Conservation (phyloP, 2,113 vertebrate species). For the Oncorhynchus nerka region DNA sequence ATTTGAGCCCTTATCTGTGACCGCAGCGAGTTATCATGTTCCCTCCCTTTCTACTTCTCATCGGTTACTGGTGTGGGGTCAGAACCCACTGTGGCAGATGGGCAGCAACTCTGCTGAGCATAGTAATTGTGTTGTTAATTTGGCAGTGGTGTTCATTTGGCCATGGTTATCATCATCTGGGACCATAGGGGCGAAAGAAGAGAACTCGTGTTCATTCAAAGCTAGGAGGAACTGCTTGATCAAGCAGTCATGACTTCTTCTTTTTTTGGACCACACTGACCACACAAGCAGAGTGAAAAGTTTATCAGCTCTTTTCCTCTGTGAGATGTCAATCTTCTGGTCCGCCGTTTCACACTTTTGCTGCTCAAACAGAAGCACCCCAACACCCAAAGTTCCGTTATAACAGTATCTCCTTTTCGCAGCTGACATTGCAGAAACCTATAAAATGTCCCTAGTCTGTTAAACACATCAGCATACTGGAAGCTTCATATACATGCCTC, state of each 20-base stretch:
- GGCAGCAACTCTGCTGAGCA: background rate
- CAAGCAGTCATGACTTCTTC: slow-evolving; percentile 21
- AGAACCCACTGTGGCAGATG: slow-evolving; percentile 20
- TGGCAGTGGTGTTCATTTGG: background rate
- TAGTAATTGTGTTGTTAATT: background rate
- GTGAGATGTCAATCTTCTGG: slow-evolving; percentile 18
- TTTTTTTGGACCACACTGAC: background rate
- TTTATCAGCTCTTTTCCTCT: slow-evolving; percentile 12
- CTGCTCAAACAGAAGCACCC: slow-evolving; percentile 33
- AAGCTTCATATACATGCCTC: too few species aligned
- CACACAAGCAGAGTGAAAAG: slow-evolving; percentile 1
- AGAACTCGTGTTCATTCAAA: background rate
- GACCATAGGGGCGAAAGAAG: background rate
- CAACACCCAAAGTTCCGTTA: slow-evolving; percentile 29
- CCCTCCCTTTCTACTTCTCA: slow-evolving; percentile 53
- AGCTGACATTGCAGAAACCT: slow-evolving; percentile 12
- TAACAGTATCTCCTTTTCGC: slow-evolving; percentile 18
- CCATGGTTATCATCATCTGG: background rate
- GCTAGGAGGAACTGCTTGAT: slow-evolving; percentile 26
- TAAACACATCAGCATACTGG: too few species aligned
- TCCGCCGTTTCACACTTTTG: slow-evolving; percentile 34
- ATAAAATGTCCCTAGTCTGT: too few species aligned
- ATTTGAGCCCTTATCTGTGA: slow-evolving; percentile 39
- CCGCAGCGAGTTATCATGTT: slow-evolving; percentile 2
- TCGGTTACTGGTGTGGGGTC: slow-evolving; percentile 46